Evolutionary conservation across 92 coral and sea anemone genomes (phyloP), one percentile per base, ranked within the genome.

Genomic region (Galaxea fascicularis): DNA sequence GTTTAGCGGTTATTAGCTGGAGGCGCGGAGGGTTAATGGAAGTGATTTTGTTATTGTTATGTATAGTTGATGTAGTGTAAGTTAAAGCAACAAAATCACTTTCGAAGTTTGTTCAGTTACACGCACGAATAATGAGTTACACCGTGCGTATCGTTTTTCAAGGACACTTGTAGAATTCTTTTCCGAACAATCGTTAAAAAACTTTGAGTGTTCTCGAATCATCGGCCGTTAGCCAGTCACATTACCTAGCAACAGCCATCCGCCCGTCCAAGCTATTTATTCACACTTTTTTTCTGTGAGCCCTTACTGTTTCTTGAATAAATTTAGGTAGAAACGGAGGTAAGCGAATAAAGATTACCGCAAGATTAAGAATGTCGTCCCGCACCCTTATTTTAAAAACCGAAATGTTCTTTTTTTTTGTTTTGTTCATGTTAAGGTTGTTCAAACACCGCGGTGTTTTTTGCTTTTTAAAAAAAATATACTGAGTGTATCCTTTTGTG

Each of bases 391-490:
- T n/a, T 24, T 22, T 24, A 3, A 12, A 4, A 10, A 17, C 22
- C 22, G 64, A 7, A 7, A 10, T n/a, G 22, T 63, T 31, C 54
- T 18, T 78, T 45, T 6, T 22, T 17, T n/a, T 80, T 7, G 4
- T 54, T 31, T 28, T 67, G 53, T 68, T 69, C 22, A 49, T 67
- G 29, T 74, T 74, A 15, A 57, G 16, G 28, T 53, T 53, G 85
- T 66, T 71, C 78, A 71, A 25, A 46, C 78, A 70, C 78, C 25
- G 8, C 21, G 58, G 70, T 70, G 77, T 35, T 82, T 60, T 82
- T 81, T 27, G 70, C n/a, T n/a, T n/a, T n/a, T n/a, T n/a, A n/a
- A n/a, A n/a, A n/a, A 82, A 70, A 63, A 78, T 71, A 59, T 82
- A 82, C 86, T 41, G 58, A 69, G 54, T 39, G 46, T 52, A 82